These are phyloP conservation scores for Brienomyrus brachyistius DNA, from an alignment of 2,113 vertebrate species.

Conservation along the genomic window DNA sequence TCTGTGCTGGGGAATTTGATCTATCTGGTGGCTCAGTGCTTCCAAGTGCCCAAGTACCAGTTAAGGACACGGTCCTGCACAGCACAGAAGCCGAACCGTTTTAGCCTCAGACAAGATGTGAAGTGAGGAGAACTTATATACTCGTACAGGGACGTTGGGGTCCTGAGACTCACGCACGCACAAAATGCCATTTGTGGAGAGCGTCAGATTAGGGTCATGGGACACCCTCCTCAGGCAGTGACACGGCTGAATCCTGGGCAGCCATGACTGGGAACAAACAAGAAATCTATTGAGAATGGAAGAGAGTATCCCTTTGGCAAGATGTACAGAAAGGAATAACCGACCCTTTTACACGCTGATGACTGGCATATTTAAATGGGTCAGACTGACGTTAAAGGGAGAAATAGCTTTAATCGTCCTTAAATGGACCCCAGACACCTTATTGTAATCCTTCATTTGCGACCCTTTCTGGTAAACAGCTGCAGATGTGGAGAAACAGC, in stretches of 20 bases:
- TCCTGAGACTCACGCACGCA: conserved; percentile 30
- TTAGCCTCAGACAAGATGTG: neutral
- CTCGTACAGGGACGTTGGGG: conserved; percentile 14
- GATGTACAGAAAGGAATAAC: neutral
- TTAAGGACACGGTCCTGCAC: neutral
- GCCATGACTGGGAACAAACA: neutral
- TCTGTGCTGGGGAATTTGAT: neutral
- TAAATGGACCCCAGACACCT: neutral
- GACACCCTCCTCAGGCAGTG: conserved; percentile 37
- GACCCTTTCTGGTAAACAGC: neutral
- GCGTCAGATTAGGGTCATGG: conserved; percentile 43
- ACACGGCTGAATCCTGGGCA: neutral
- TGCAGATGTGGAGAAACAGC: neutral
- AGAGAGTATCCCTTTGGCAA: neutral
- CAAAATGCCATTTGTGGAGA: conserved; percentile 30
- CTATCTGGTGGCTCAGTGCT: neutral
- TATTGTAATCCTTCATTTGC: neutral
- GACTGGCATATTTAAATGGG: neutral
- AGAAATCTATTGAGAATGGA: neutral
- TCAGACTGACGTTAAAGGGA: neutral
- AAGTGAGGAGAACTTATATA: conserved; percentile 44
- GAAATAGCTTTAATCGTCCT: neutral
- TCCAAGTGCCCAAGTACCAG: neutral
- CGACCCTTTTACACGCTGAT: neutral
- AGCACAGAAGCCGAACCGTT: neutral